Evolutionary conservation across 2,113 vertebrate genomes (phyloP), one percentile per base, ranked within the genome.

Genomic region (Alexandromys fortis): DNA sequence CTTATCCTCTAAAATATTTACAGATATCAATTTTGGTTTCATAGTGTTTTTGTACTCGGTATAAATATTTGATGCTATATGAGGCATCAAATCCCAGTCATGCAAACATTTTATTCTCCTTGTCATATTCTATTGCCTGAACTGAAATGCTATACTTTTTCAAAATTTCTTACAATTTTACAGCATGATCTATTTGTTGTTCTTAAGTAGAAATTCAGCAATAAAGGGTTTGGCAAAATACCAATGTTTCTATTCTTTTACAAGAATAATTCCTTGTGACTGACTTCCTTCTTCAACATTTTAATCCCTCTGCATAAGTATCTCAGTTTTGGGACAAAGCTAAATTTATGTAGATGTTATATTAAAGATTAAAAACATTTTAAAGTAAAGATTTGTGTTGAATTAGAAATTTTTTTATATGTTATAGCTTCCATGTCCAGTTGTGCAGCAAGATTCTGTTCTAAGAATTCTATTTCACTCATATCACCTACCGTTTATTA

Each of bases 1-100:
- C 30, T 89, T 89, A 12, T 78, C 47, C n/a, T 96, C 13, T 77
- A 77, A 91, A 91, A 89, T 95, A 81, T 89, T 85, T 86, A 82
- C 26, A 90, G 45, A 52, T 63, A 89, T 82, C 42, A 86, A n/a
- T 78, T 95, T 88, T 81, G 30, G 52, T 82, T 3, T 22, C 47
- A 63, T 13, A 78, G 19, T 86, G 3, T 19, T 92, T 1, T 86
- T 94, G 49, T 78, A 17, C 52, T 52, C 76, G 24, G 30, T 67
- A 67, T 77, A 92, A 94, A 82, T 77, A 55, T 82, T 82, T 92
- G 79, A 83, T 88, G n/a, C 4, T 70, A 63, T 63, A 78, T 94
- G 14, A 90, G 49, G 8, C 61, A 77, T 82, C 42, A 7, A 73
- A 78, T 88, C 8, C 3, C n/a, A 83, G 63, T 85, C 35, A 94